phyloP scores from a whole-genome alignment of 1,140 invertebrate genomes.

The Ladona fulva region DNA sequence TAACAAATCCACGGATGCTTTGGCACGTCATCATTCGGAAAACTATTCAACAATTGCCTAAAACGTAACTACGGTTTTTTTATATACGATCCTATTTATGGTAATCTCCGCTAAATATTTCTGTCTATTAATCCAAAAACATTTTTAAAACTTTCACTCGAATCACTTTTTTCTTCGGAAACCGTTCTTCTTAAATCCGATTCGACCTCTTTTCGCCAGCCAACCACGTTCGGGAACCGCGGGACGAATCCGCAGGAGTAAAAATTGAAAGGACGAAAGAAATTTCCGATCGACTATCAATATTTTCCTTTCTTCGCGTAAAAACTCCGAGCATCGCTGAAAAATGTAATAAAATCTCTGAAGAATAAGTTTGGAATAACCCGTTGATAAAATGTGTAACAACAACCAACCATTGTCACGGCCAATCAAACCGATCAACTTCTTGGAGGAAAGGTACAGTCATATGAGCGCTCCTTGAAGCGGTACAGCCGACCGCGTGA shows the following conservation, averaged over 20 bases:
- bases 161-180: constrained; percentile 3
- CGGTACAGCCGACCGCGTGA: no score
- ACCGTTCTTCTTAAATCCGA: neutral
- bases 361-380: constrained; percentile 5
- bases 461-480: no score
- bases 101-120: neutral
- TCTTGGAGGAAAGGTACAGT: neutral
- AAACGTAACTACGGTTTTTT: neutral
- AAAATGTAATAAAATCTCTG: constrained; percentile 11
- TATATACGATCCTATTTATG: neutral
- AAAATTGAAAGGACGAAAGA: neutral
- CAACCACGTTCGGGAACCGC: neutral
- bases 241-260: neutral
- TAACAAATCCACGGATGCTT: neutral
- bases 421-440: neutral
- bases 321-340: neutral
- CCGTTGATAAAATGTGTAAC: constrained; percentile 9
- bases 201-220: neutral
- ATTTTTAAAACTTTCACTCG: constrained; percentile 10
- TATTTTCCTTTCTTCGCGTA: neutral
- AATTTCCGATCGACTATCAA: neutral
- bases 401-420: neutral
- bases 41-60: neutral
- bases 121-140: neutral
- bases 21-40: neutral